These are phyloP conservation scores for Rhinolophus ferrumequinum DNA, from an alignment of 2,113 vertebrate genomes.

Conservation along the genomic window DNA sequence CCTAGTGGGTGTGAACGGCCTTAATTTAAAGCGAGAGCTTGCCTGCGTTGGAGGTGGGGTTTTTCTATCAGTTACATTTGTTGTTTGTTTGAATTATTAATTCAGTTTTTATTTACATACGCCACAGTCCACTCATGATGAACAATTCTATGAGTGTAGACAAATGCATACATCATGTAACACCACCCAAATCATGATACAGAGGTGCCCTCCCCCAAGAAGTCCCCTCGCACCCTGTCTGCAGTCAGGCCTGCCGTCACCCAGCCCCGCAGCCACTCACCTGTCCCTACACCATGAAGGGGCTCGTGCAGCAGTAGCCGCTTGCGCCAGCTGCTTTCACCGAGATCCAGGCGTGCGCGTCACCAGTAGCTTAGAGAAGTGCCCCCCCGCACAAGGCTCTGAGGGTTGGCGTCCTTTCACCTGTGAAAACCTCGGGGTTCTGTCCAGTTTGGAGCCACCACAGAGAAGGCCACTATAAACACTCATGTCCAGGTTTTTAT, in stretches of 20 bases:
- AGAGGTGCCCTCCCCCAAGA: neutral
- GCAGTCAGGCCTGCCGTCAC: neutral
- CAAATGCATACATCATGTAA: accelerated
- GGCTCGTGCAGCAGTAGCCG: too few relatives aligned
- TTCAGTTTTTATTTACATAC: neutral
- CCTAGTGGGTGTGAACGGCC: neutral
- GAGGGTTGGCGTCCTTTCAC: too few relatives aligned
- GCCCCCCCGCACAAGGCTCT: too few relatives aligned
- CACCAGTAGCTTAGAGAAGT: too few relatives aligned
- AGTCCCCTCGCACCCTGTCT: accelerated
- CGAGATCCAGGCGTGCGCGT: too few relatives aligned
- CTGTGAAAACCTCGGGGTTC: too few relatives aligned
- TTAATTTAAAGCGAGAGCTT: accelerated
- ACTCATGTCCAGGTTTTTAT: accelerated
- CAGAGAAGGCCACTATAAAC: neutral
- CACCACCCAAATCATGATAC: too few relatives aligned
- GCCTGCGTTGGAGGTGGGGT: too few relatives aligned
- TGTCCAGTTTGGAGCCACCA: accelerated
- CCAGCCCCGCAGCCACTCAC: too few relatives aligned
- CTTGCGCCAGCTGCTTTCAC: too few relatives aligned
- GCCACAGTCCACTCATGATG: neutral
- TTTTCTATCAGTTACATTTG: accelerated
- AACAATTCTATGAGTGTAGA: neutral
- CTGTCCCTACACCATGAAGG: too few relatives aligned
- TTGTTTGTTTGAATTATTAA: neutral